Conservation (phyloP, 1,140 invertebrate species). For the Amyelois transitella region DNA sequence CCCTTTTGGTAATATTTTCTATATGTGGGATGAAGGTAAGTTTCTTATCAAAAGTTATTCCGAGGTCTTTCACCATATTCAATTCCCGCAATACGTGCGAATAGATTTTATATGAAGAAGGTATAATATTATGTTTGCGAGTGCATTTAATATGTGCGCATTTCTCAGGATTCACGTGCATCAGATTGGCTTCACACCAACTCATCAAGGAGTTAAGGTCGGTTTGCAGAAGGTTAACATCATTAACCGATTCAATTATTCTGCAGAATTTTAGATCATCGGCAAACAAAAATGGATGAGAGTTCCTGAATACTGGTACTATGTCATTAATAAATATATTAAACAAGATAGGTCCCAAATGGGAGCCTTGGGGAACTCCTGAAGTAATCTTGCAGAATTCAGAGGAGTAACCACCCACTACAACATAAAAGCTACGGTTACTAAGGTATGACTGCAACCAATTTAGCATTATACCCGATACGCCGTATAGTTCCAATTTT, state of each 20-base stretch:
- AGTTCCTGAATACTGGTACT: neutral
- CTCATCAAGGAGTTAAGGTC: conserved; percentile 7
- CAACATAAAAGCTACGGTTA: conserved; percentile 10
- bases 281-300: conserved; percentile 1
- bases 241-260: neutral
- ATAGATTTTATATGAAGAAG: too few species aligned
- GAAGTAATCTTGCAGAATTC: conserved; percentile 3
- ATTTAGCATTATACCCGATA: neutral
- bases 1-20: conserved; percentile 3
- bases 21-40: conserved; percentile 1
- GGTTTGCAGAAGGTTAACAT: conserved; percentile 2
- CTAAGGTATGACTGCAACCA: conserved; percentile 11
- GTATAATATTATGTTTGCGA: too few species aligned
- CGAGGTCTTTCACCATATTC: neutral
- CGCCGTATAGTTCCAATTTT: conserved; percentile 6
- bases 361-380: conserved; percentile 14
- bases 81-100: neutral
- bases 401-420: conserved; percentile 11
- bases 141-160: neutral
- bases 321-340: conserved; percentile 13
- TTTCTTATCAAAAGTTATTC: neutral
- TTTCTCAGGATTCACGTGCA: neutral
- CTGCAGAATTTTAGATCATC: conserved; percentile 10
- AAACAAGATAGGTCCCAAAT: conserved; percentile 13
- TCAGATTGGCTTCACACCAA: conserved; percentile 2